These are phyloP conservation scores for Leucoptera coffeella DNA, from an alignment of 2,888 invertebrate species.

Conservation along the genomic window DNA sequence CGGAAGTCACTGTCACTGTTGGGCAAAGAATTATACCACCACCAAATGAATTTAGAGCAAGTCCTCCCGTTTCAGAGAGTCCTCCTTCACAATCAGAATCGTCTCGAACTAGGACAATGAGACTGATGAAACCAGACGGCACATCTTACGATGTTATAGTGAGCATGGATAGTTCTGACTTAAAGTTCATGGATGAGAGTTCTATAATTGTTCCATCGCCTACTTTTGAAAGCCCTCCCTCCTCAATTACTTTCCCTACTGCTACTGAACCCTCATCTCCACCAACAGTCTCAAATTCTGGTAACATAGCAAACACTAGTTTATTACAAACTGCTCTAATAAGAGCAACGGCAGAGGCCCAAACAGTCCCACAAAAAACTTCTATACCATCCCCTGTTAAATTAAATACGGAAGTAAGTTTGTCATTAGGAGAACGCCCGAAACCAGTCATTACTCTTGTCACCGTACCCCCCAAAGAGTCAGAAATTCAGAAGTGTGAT, in stretches of 20 bases:
- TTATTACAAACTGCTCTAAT: constrained; percentile 68
- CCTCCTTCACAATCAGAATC: constrained; percentile 53
- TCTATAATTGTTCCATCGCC: constrained; percentile 77
- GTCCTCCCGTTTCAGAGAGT: constrained; percentile 59
- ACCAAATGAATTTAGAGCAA: constrained; percentile 66
- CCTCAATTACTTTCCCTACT: constrained; percentile 55
- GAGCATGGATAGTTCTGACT: constrained; percentile 78
- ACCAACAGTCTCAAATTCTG: constrained; percentile 34
- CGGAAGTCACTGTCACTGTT: constrained; percentile 41
- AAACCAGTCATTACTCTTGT: constrained; percentile 61
- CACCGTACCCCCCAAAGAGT: constrained; percentile 40
- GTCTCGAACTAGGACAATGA: constrained; percentile 47
- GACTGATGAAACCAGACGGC: constrained; percentile 50
- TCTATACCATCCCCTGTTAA: constrained; percentile 44
- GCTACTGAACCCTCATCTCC: constrained; percentile 60
- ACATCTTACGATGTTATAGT: constrained; percentile 70
- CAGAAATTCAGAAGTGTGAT: constrained; percentile 27
- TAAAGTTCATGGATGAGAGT: constrained; percentile 88
- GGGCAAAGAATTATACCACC: constrained; percentile 69
- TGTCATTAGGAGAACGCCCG: constrained; percentile 53
- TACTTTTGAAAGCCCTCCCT: constrained; percentile 70
- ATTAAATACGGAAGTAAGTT: constrained; percentile 65
- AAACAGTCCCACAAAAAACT: constrained; percentile 38
- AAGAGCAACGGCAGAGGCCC: constrained; percentile 58
- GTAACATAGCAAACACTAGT: constrained; percentile 51